Evolutionary conservation across 2,888 invertebrate genomes (phyloP).

Genomic region (Blastobasis adustella): DNA sequence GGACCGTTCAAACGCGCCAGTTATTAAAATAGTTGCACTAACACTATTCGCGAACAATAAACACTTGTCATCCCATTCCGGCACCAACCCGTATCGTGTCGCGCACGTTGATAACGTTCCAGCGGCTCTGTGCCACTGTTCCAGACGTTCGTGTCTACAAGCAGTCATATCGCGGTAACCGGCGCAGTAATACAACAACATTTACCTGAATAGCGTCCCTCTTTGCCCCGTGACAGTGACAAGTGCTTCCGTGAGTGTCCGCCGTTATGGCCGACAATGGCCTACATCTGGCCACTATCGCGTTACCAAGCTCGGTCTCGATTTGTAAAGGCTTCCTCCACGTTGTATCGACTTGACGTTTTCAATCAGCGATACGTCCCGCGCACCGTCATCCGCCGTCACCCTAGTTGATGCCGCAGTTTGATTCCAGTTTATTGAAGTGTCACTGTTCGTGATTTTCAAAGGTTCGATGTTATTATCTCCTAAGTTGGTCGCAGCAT

Average conservation of each 20-base stretch:
- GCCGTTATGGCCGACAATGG: slow-evolving; percentile 57
- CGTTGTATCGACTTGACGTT: slow-evolving; percentile 40
- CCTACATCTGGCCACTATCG: slow-evolving; percentile 53
- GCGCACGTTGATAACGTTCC: neutral
- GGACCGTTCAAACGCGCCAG: no score
- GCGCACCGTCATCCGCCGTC: slow-evolving; percentile 3
- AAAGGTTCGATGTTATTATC: neutral
- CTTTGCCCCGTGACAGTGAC: slow-evolving; percentile 51
- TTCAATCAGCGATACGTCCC: slow-evolving; percentile 32
- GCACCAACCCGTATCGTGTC: neutral
- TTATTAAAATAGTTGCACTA: no score
- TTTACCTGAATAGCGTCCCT: slow-evolving; percentile 44
- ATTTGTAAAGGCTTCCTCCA: slow-evolving; percentile 64
- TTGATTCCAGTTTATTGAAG: neutral
- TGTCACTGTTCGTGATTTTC: neutral
- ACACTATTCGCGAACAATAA: no score
- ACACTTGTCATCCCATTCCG: no score
- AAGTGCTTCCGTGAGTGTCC: slow-evolving; percentile 65
- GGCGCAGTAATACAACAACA: slow-evolving; percentile 38
- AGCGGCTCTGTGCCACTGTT: no score
- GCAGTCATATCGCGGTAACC: slow-evolving; percentile 23
- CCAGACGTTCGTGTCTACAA: slow-evolving; percentile 16
- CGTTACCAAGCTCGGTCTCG: slow-evolving; percentile 48
- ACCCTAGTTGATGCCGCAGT: slow-evolving; percentile 2
- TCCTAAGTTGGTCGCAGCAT: neutral